phyloP scores from a whole-genome alignment of 2,113 vertebrate species.

The Castor canadensis region DNA sequence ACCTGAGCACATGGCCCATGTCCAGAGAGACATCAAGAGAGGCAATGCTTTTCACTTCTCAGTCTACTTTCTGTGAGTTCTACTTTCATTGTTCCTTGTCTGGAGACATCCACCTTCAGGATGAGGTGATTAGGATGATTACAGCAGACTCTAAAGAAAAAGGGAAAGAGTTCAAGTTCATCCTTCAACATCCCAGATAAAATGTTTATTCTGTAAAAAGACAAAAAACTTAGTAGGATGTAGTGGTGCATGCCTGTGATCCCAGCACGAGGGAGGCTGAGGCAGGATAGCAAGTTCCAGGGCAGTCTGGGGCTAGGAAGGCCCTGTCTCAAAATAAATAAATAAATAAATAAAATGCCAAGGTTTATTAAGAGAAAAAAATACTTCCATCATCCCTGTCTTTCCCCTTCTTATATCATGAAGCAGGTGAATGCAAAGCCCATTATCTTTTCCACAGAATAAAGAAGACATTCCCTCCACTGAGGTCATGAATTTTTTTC shows the following conservation, averaged over 20 bases:
- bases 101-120: background rate
- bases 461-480: background rate
- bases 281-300: too few relatives aligned
- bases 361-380: conserved; percentile 8
- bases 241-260: too few relatives aligned
- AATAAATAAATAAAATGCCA: background rate
- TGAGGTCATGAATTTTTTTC: background rate
- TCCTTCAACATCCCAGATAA: background rate
- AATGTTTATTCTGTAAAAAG: background rate
- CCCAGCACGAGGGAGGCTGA: too few relatives aligned
- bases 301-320: too few relatives aligned
- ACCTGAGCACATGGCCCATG: background rate
- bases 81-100: background rate
- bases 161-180: background rate
- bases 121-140: background rate
- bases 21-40: background rate
- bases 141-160: background rate
- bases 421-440: background rate
- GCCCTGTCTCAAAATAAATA: too few relatives aligned
- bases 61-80: background rate
- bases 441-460: background rate
- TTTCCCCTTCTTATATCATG: background rate
- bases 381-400: background rate
- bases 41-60: background rate
- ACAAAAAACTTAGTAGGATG: background rate